These are phyloP conservation scores for Drosophila cyrtoloma DNA, from an alignment of 2,888 invertebrate genomes.

Conservation along the genomic window DNA sequence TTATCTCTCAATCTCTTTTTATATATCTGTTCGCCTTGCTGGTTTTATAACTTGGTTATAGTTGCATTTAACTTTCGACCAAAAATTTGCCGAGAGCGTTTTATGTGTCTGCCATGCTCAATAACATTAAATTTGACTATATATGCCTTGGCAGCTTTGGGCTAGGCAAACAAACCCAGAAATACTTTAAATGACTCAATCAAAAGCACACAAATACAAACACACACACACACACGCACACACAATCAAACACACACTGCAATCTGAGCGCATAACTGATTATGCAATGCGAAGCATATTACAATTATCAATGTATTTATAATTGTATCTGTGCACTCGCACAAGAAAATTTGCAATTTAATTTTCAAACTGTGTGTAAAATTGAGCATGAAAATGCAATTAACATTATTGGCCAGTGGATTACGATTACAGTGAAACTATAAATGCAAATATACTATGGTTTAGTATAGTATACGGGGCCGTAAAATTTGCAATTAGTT, in stretches of 20 bases:
- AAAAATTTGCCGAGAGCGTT: conserved; percentile 17
- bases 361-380: conserved; percentile 52
- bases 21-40: conserved; percentile 2
- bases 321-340: conserved; percentile 31
- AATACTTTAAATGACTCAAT: conserved; percentile 46
- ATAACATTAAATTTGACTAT: conserved; percentile 30
- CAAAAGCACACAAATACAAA: conserved; percentile 17
- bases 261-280: conserved; percentile 34
- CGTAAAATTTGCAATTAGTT: conserved; percentile 51
- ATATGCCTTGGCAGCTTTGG: conserved; percentile 25
- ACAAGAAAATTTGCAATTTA: conserved; percentile 55
- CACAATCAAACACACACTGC: background rate
- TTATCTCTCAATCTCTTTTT: conserved; percentile 4
- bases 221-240: background rate
- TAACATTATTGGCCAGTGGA: conserved; percentile 65
- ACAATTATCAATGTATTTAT: conserved; percentile 38
- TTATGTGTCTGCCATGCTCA: conserved; percentile 24
- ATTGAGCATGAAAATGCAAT: conserved; percentile 68
- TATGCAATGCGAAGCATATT: conserved; percentile 37
- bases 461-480: background rate
- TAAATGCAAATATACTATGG: conserved; percentile 21
- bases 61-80: conserved; percentile 27
- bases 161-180: conserved; percentile 20
- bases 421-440: conserved; percentile 44
- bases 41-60: conserved; percentile 26